These are phyloP conservation scores for Calameuta filiformis DNA, from an alignment of 2,888 invertebrate genomes.

Conservation along the genomic window DNA sequence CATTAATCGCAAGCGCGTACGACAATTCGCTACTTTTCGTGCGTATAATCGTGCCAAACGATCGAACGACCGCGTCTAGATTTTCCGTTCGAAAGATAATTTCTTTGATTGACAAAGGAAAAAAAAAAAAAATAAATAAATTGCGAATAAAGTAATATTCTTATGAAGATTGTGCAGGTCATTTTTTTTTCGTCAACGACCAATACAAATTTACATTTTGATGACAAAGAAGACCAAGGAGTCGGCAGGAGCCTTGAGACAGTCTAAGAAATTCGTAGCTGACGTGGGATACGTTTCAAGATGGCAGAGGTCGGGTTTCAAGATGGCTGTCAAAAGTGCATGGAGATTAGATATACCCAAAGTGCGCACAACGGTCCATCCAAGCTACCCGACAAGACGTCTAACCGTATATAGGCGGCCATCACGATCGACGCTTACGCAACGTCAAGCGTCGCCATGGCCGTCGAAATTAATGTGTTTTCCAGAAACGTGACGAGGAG, in stretches of 20 bases:
- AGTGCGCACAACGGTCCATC: background rate
- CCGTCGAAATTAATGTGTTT: conserved; percentile 37
- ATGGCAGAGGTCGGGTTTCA: conserved; percentile 40
- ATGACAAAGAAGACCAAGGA: conserved; percentile 22
- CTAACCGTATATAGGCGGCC: conserved; percentile 13
- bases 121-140: background rate
- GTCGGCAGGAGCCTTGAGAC: conserved; percentile 29
- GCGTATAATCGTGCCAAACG: conserved; percentile 17
- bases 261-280: conserved; percentile 10
- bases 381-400: background rate
- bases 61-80: background rate
- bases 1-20: conserved; percentile 40
- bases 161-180: background rate
- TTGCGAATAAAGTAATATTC: conserved; percentile 4
- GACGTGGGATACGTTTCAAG: background rate
- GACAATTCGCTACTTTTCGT: conserved; percentile 30
- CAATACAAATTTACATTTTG: background rate
- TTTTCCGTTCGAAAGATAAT: background rate
- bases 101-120: no score
- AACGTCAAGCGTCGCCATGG: background rate
- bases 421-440: conserved; percentile 23
- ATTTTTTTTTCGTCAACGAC: background rate
- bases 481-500: conserved; percentile 24
- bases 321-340: conserved; percentile 59
- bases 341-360: conserved; percentile 55